Base-by-base conservation (phyloP, 2,113 vertebrate genomes). In the Bettongia penicillata region DNA sequence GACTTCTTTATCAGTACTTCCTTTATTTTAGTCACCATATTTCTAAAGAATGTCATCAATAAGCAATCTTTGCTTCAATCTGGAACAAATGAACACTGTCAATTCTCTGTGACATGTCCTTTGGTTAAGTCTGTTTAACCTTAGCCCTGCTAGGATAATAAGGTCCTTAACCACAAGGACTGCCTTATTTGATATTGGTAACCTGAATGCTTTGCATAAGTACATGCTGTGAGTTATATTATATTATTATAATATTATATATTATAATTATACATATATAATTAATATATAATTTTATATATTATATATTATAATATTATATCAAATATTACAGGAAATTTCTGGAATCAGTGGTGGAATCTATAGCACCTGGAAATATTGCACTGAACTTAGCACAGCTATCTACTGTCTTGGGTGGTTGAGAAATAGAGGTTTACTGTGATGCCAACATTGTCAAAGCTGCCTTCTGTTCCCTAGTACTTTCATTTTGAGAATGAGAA, bases 51-150 rank as follows among this genome's bases (percentile, higher is more conserved):
- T 53, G 3, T 37, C 52, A 31, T 53, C 55, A 31, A 47, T 77
- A 53, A 91, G 31, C 47, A 51, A 52, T 31, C n/a, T 93, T 93
- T 22, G n/a, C 93, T 19, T 77, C 84, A 92, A 43, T 93, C 53
- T 92, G 90, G 48, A 90, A 91, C 28, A 49, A 26, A 77, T 77
- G 4, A 11, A 84, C 37, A 77, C 19, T 91, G 1, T 49, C 51
- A 37, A 37, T 68, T 12, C 57, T 77, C 16, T 77, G 68, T 77
- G 68, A n/a, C 37, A 68, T 14, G 68, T n/a, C 37, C 23, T 77
- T n/a, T 77, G 16, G 37, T 77, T n/a, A 22, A 22, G 16, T 4
- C 16, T 77, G 68, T 77, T 68, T 43, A 77, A 77, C 5, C 16
- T 43, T 77, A n/a, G 16, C 68, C 68, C 68, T 68, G 61, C 61